These are phyloP conservation scores for Festucalex cinctus DNA, from an alignment of 2,113 vertebrate genomes.

Conservation along the genomic window DNA sequence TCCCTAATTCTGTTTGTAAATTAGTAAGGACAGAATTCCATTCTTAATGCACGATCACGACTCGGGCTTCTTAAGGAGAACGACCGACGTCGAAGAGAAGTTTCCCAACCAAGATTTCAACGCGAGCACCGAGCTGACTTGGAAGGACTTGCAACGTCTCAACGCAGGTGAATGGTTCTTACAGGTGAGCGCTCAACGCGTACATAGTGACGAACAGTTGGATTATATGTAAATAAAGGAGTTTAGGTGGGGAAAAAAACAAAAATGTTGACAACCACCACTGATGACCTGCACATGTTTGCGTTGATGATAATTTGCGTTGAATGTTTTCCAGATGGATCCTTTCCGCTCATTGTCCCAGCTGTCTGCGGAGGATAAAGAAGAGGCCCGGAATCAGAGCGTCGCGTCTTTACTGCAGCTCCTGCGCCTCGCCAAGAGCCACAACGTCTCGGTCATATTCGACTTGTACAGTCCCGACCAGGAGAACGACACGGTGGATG, in stretches of 20 bases:
- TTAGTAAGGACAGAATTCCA: constrained; percentile 74
- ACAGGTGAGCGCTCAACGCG: constrained; percentile 74
- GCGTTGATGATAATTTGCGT: background rate
- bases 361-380: constrained; percentile 67
- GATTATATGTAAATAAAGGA: background rate
- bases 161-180: constrained; percentile 91
- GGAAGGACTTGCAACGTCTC: constrained; percentile 74
- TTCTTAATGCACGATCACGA: constrained; percentile 89
- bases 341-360: constrained; percentile 74
- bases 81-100: constrained; percentile 76
- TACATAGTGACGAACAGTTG: background rate
- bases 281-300: background rate
- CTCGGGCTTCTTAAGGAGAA: constrained; percentile 73
- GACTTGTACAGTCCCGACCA: constrained; percentile 77
- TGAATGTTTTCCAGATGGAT: constrained; percentile 65
- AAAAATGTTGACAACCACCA: no score
- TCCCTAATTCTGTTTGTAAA: background rate
- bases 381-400: constrained; percentile 61
- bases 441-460: constrained; percentile 83
- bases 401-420: constrained; percentile 73
- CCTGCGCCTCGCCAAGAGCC: constrained; percentile 64
- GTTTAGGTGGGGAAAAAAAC: no score
- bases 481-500: constrained; percentile 66
- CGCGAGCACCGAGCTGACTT: constrained; percentile 72
- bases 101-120: constrained; percentile 57